Percentiles rank a stretch among this genome's conserved stretches.
Conservation (phyloP, 2,113 vertebrate species). For the Fulica atra region DNA sequence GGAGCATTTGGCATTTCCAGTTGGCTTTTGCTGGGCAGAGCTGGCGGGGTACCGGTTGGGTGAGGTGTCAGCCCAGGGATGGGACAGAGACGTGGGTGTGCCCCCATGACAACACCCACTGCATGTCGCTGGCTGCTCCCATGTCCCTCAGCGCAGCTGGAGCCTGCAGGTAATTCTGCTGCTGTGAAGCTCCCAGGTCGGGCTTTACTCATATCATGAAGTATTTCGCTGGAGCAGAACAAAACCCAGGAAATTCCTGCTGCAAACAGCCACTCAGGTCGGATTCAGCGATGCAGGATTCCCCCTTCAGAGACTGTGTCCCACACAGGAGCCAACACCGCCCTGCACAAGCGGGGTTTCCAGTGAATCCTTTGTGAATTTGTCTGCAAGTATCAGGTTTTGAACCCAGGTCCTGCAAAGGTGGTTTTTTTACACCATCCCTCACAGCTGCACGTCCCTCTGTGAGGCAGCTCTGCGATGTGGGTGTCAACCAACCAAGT, state of each 20-base stretch:
- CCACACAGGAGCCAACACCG: not conserved
- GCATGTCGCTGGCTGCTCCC: rapidly evolving
- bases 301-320: not conserved
- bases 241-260: not conserved
- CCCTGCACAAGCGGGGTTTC: not conserved
- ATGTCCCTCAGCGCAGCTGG: rapidly evolving
- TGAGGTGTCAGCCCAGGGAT: rapidly evolving
- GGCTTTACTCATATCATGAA: not conserved
- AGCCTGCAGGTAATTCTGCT: not conserved
- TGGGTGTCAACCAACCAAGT: not conserved
- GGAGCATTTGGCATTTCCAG: not conserved
- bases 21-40: not conserved
- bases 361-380: not conserved
- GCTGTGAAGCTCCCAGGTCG: not conserved
- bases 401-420: not conserved
- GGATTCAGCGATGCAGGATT: not conserved
- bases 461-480: not conserved
- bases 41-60: not conserved
- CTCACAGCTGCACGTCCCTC: not conserved
- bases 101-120: rapidly evolving
- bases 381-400: not conserved
- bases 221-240: not conserved
- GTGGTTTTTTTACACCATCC: not conserved
- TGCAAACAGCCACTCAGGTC: not conserved
- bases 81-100: not conserved